Conservation (phyloP, 1,140 invertebrate genomes). For the Coelopa frigida region DNA sequence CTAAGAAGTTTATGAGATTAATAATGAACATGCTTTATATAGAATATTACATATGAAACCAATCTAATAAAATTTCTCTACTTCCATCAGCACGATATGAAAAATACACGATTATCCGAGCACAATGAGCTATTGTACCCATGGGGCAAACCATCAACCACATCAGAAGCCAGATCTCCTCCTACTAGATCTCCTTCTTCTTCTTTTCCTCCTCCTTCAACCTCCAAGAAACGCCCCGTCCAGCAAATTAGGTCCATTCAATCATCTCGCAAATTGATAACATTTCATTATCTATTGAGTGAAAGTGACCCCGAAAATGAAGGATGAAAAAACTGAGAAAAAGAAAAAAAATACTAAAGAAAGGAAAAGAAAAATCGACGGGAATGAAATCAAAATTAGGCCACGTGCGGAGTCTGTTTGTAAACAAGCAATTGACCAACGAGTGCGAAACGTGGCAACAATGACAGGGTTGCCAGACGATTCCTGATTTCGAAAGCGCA, state of each 20-base stretch:
- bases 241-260: slow-evolving; percentile 33
- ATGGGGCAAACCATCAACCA: no score
- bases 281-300: slow-evolving; percentile 45
- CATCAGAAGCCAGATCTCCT: no score
- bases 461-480: neutral
- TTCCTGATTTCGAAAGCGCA: no score
- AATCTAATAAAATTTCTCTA: no score
- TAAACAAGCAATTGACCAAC: slow-evolving; percentile 16
- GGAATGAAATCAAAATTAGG: slow-evolving; percentile 34
- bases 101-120: no score
- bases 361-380: slow-evolving; percentile 9
- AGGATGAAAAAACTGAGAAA: slow-evolving; percentile 27
- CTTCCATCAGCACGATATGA: no score
- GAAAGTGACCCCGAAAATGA: slow-evolving; percentile 36
- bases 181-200: no score
- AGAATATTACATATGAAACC: no score
- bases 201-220: no score
- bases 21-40: no score
- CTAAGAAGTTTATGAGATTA: no score
- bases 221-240: slow-evolving; percentile 9
- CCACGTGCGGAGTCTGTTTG: slow-evolving; percentile 27
- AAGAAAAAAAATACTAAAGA: slow-evolving; percentile 6
- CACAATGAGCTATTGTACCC: no score
- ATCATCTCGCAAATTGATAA: slow-evolving; percentile 46
- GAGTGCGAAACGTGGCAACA: slow-evolving; percentile 2